These are phyloP conservation scores for Cerceris ruficornis DNA, from an alignment of 2,888 invertebrate genomes.

Conservation along the genomic window DNA sequence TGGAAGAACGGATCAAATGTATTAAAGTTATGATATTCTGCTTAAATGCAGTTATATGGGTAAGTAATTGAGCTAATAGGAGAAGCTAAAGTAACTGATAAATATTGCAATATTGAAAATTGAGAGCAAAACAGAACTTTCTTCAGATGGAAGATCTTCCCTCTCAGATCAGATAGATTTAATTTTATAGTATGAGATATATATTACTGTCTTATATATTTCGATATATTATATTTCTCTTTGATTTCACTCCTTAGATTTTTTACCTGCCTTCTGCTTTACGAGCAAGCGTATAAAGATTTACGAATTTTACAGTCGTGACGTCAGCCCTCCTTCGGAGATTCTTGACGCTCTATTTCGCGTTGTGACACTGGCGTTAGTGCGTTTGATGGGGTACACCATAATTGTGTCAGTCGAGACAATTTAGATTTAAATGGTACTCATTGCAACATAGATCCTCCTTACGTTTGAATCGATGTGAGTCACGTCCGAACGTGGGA, in stretches of 20 bases:
- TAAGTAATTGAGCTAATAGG: conserved; percentile 82
- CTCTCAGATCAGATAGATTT: too few relatives aligned
- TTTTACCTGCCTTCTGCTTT: neutral
- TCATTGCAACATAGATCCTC: conserved; percentile 34
- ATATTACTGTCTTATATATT: too few relatives aligned
- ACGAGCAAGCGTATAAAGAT: too few relatives aligned
- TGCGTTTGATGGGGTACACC: neutral
- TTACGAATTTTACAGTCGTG: too few relatives aligned
- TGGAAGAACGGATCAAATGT: conserved; percentile 90
- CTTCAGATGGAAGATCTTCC: too few relatives aligned
- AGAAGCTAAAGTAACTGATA: neutral
- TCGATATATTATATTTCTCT: too few relatives aligned
- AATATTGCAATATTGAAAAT: neutral
- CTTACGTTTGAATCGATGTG: conserved; percentile 34
- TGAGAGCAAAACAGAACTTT: too few relatives aligned
- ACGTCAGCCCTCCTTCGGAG: neutral
- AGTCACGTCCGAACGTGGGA: conserved; percentile 34
- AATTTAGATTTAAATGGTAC: conserved; percentile 28
- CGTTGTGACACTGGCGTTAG: neutral
- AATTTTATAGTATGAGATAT: too few relatives aligned
- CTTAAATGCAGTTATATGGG: conserved; percentile 91
- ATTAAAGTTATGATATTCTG: conserved; percentile 92
- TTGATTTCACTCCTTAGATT: neutral
- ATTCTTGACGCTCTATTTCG: neutral
- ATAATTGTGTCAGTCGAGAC: neutral